phyloP scores from a whole-genome alignment of 2,113 vertebrate species.

The Peromyscus polionotus region DNA sequence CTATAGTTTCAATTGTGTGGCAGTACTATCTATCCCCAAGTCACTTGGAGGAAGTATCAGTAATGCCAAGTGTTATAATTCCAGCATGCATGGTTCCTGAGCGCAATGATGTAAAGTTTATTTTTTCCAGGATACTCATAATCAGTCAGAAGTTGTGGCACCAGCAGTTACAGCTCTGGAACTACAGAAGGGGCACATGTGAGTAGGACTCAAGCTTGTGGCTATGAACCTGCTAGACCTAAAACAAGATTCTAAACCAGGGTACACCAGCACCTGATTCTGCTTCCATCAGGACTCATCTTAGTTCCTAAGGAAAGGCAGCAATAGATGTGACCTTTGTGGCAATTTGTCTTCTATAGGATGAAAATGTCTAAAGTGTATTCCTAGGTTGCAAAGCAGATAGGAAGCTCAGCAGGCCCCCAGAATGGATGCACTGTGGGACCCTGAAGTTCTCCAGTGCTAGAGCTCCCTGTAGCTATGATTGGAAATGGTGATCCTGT shows the following conservation, averaged over 20 bases:
- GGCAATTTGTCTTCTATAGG: background rate
- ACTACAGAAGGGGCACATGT: background rate
- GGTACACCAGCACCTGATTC: background rate
- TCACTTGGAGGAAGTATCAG: background rate
- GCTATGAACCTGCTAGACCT: too few species aligned
- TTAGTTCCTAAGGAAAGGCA: background rate
- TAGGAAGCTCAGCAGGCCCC: background rate
- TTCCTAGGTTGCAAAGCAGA: background rate
- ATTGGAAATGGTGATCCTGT: background rate
- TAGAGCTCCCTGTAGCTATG: background rate
- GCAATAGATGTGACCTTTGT: background rate
- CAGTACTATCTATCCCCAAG: background rate
- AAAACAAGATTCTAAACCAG: background rate
- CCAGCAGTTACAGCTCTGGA: background rate
- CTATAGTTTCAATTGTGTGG: background rate
- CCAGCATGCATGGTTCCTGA: background rate
- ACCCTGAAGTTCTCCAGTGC: background rate
- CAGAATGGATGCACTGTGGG: background rate
- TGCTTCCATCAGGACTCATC: background rate
- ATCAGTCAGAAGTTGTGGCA: background rate
- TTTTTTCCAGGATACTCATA: background rate
- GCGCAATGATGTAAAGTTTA: background rate
- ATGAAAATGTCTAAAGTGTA: background rate
- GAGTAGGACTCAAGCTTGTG: background rate
- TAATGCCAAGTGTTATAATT: background rate